These are phyloP conservation scores for Caenorhabditis remanei DNA, from an alignment of 1,140 invertebrate genomes.

Conservation along the genomic window DNA sequence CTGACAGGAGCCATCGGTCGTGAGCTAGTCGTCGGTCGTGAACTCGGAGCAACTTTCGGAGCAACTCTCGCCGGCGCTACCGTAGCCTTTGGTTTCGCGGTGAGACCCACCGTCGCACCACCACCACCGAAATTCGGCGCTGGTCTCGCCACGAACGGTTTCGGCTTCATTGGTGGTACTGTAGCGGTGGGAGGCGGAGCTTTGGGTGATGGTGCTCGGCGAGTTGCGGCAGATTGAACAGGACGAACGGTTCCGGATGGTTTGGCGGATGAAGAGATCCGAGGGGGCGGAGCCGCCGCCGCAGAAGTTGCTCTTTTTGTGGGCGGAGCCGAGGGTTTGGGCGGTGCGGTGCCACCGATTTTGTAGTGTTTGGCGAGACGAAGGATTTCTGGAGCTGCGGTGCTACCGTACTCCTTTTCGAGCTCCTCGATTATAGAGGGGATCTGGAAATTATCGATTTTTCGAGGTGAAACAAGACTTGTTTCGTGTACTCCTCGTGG, in stretches of 20 bases:
- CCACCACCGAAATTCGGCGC: slow-evolving; percentile 10
- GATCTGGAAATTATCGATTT: slow-evolving; percentile 49
- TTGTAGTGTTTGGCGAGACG: slow-evolving; percentile 29
- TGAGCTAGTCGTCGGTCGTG: background rate
- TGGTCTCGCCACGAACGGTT: slow-evolving; percentile 37
- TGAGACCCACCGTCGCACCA: background rate
- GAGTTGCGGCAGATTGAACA: background rate
- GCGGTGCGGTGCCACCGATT: background rate
- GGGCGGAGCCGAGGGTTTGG: background rate
- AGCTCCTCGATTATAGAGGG: slow-evolving; percentile 46
- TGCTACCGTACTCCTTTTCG: background rate
- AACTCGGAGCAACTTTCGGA: background rate
- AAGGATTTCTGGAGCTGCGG: slow-evolving; percentile 2
- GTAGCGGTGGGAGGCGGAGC: background rate
- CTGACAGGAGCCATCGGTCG: background rate
- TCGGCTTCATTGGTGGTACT: background rate
- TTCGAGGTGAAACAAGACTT: too few species aligned
- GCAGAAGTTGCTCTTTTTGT: background rate
- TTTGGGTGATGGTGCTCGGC: slow-evolving; percentile 18
- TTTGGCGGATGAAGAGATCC: background rate
- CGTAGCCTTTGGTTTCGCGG: slow-evolving; percentile 4
- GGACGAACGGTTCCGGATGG: background rate
- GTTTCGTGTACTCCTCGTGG: too few species aligned
- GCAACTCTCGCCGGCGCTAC: background rate
- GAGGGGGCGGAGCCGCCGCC: background rate